phyloP scores from a whole-genome alignment of 2,797 vertebrate species.

The Sebastolobus alascanus region DNA sequence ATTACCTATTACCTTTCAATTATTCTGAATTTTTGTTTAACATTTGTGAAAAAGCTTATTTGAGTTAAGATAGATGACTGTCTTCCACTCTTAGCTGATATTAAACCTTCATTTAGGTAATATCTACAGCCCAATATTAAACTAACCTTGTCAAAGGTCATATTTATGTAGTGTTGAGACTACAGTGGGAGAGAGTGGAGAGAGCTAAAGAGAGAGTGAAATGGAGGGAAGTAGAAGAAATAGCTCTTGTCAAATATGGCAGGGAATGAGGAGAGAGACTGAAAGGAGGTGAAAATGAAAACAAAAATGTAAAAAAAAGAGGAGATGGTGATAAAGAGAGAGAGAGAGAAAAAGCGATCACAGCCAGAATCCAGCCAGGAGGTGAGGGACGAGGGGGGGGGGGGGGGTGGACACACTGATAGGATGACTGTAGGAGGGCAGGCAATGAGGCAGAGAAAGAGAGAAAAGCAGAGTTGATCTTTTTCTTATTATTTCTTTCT shows the following conservation, averaged over 20 bases:
- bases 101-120: neutral
- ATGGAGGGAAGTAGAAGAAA: neutral
- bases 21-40: neutral
- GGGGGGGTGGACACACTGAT: constrained; percentile 44
- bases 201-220: neutral
- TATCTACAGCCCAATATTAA: neutral
- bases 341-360: constrained; percentile 23
- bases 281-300: neutral
- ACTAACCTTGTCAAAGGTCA: constrained; percentile 2
- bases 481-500: constrained; percentile 35
- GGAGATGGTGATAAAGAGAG: neutral
- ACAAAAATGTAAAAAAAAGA: no score
- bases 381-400: constrained; percentile 18
- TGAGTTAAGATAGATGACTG: neutral
- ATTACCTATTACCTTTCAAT: neutral
- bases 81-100: neutral
- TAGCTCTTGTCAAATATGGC: neutral
- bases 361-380: constrained; percentile 49
- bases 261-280: neutral
- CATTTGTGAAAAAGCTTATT: neutral
- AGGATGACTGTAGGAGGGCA: constrained; percentile 50
- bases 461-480: constrained; percentile 50
- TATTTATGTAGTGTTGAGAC: neutral
- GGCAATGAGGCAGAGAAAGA: constrained; percentile 60
- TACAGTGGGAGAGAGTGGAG: neutral